A percentile compares a stretch with the other conserved stretches of the same genome.
phyloP scores from a whole-genome alignment of 2,113 vertebrate species.

The Malurus melanocephalus region DNA sequence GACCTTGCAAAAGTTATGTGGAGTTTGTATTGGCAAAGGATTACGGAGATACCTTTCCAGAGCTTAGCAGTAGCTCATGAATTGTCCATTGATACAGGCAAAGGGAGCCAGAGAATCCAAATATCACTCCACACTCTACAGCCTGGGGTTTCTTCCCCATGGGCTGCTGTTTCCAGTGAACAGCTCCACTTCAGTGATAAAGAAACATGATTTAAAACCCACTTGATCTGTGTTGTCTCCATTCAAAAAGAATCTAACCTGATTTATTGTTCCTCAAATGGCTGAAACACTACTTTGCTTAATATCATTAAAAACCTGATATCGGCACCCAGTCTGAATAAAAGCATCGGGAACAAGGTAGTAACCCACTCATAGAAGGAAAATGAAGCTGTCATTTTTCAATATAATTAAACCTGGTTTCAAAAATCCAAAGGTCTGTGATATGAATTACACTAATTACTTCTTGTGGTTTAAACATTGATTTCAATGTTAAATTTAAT shows the following conservation, averaged over 20 bases:
- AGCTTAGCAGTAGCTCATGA: slow-evolving; percentile 58
- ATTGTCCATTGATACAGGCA: slow-evolving; percentile 51
- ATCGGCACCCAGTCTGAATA: slow-evolving; percentile 64
- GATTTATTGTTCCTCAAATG: slow-evolving; percentile 69
- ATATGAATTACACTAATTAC: slow-evolving; percentile 82
- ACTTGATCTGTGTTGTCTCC: slow-evolving; percentile 59
- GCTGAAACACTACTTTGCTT: slow-evolving; percentile 63
- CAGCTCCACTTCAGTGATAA: slow-evolving; percentile 28
- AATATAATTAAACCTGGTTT: slow-evolving; percentile 76
- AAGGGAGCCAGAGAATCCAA: slow-evolving; percentile 43
- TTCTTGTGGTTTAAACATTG: slow-evolving; percentile 89
- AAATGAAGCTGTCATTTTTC: slow-evolving; percentile 79
- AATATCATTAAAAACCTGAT: slow-evolving; percentile 57
- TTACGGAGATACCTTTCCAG: slow-evolving; percentile 57
- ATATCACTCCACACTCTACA: slow-evolving; percentile 2
- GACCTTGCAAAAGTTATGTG: slow-evolving; percentile 44
- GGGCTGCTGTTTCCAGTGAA: slow-evolving; percentile 18
- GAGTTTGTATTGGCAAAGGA: slow-evolving; percentile 58
- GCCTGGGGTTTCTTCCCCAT: neutral
- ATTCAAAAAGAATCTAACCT: slow-evolving; percentile 53
- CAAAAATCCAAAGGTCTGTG: slow-evolving; percentile 72
- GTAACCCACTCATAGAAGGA: slow-evolving; percentile 56
- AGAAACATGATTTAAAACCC: slow-evolving; percentile 63
- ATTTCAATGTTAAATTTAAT: slow-evolving; percentile 92
- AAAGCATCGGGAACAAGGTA: slow-evolving; percentile 54